Evolutionary conservation across 92 coral and sea anemone genomes (phyloP).

Genomic region (Phenganax subtilis): DNA sequence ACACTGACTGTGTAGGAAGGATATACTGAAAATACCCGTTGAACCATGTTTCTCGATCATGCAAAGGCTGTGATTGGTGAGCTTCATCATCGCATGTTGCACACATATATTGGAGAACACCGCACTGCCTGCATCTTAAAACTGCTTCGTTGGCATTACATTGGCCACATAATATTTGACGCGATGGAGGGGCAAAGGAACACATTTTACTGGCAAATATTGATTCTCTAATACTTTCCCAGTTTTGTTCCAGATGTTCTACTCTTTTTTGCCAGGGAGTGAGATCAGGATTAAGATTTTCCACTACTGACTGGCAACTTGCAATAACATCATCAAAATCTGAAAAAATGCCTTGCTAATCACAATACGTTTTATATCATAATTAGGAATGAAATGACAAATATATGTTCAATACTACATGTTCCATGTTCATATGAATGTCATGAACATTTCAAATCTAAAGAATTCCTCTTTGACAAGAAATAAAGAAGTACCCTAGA

Average conservation of each 20-base stretch:
- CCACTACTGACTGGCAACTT: constrained; percentile 1
- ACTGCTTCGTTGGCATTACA: constrained; percentile 26
- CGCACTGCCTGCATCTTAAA: constrained; percentile 37
- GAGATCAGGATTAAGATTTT: background rate
- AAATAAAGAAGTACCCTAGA: too few relatives aligned
- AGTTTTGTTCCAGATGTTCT: constrained; percentile 36
- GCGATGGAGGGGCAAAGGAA: constrained; percentile 25
- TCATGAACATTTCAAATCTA: too few relatives aligned
- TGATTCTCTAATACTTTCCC: constrained; percentile 36
- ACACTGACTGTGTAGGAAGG: background rate
- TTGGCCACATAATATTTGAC: constrained; percentile 10
- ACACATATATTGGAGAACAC: constrained; percentile 20
- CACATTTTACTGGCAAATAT: constrained; percentile 23
- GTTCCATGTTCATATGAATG: too few relatives aligned
- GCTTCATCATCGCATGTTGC: constrained; percentile 2
- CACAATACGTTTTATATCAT: too few relatives aligned
- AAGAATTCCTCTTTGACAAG: too few relatives aligned
- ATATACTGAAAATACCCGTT: constrained; percentile 4
- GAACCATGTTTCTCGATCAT: background rate
- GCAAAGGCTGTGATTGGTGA: constrained; percentile 1
- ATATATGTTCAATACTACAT: too few relatives aligned
- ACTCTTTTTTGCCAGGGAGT: constrained; percentile 42
- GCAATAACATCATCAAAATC: constrained; percentile 11
- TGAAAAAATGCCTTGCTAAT: background rate
- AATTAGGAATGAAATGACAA: too few relatives aligned